These are phyloP conservation scores for Brienomyrus longianalis DNA, from an alignment of 2,113 vertebrate genomes.

Conservation along the genomic window DNA sequence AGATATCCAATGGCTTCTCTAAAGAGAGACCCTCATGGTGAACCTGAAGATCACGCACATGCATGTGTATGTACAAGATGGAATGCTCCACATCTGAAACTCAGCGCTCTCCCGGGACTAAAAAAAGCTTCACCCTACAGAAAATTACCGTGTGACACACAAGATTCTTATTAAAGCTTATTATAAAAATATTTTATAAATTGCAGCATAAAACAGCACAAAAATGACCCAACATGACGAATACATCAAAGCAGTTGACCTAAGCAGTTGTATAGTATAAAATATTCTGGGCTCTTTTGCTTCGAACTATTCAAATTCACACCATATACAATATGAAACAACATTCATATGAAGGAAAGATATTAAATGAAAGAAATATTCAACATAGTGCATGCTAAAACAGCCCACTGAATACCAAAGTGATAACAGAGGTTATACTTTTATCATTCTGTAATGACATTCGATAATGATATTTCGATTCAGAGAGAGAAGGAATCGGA, in stretches of 20 bases:
- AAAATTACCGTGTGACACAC: not conserved
- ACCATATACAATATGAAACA: not conserved
- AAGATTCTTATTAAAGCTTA: not conserved
- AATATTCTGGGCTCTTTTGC: not conserved
- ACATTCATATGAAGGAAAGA: not conserved
- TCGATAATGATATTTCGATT: not conserved
- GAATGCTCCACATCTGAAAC: not conserved
- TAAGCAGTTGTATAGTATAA: not conserved
- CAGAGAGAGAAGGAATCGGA: not conserved
- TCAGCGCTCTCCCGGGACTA: not conserved
- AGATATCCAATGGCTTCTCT: not conserved
- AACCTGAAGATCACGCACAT: not conserved
- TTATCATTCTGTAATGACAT: not conserved
- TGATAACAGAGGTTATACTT: not conserved
- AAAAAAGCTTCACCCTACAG: not conserved
- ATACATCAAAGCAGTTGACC: not conserved
- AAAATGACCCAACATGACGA: not conserved
- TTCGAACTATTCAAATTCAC: not conserved
- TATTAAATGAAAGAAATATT: not conserved
- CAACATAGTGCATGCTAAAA: not conserved
- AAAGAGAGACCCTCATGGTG: not conserved
- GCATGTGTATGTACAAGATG: not conserved
- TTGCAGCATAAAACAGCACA: not conserved
- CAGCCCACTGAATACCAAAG: not conserved
- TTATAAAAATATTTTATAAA: not conserved